Base-by-base conservation (phyloP, 1,140 invertebrate species). In the Caerostris extrusa region DNA sequence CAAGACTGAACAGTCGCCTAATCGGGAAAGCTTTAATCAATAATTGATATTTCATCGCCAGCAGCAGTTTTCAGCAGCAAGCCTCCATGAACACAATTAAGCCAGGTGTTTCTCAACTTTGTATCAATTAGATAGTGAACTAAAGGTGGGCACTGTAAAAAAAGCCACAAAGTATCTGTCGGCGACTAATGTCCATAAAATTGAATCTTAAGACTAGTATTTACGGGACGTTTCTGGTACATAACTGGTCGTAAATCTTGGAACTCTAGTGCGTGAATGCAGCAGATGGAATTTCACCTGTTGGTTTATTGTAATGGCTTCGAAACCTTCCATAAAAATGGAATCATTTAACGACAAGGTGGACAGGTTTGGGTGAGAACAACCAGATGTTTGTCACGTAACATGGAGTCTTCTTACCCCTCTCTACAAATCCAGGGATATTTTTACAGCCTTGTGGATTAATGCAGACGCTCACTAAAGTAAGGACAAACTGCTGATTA, bases 311-410 rank as follows among this genome's bases (percentile, higher is more conserved):
- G 85, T 34, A 53, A 61, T 87, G 85, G 58, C 58, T 8, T 58
- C 19, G 57, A 50, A 61, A 60, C 19, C 56, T 58, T 50, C 58
- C 19, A 87, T 87, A 60, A 87, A 60, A 61, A 14, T 50, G 34
- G 56, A 56, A 87, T 61, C 58, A 19, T n/a, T 87, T 87, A 87
- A 87, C 58, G 85, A 87, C 85, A 87, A 5, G 53, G 12, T 12
- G 34, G 87, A 69, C 64, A 64, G 87, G 50, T 69, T 55, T 17
- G 87, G 87, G 87, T 17, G 64, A 67, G 50, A 89, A 69, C 34
- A 69, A 89, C 87, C 64, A 89, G 87, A 89, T 89, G 87, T 89
- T 69, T 69, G 64, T n/a, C 60, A 61, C 57, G 85, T 87, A 87
- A 61, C 61, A 7, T 58, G 12, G 82, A 12, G 82, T 83, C 56